Percentiles rank a stretch among this genome's conserved stretches.
These are phyloP conservation scores for Siniperca scherzeri DNA, from an alignment of 2,797 vertebrate genomes.

Conservation along the genomic window DNA sequence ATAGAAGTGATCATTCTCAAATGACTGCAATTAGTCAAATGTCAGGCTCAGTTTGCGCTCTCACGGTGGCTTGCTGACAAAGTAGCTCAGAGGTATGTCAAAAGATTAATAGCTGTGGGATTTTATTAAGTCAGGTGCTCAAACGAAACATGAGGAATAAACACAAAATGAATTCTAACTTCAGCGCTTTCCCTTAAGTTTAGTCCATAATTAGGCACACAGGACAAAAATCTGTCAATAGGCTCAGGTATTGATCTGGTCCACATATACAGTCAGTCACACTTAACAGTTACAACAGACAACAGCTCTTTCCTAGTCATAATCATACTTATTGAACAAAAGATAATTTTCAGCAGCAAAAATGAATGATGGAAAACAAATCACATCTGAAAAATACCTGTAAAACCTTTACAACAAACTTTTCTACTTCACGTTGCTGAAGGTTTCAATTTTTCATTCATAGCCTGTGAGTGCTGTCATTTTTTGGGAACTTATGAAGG, in stretches of 20 bases:
- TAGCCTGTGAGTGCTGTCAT: background rate
- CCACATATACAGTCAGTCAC: background rate
- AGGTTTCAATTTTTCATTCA: background rate
- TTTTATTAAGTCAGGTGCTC: constrained; percentile 79
- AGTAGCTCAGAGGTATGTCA: constrained; percentile 79
- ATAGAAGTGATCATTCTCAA: constrained; percentile 81
- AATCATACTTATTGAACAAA: background rate
- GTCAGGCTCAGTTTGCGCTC: constrained; percentile 79
- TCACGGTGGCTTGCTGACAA: constrained; percentile 77
- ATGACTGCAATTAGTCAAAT: constrained; percentile 87
- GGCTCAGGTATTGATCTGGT: constrained; percentile 4
- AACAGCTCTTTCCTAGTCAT: background rate
- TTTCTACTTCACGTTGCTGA: background rate
- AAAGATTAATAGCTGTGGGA: constrained; percentile 82
- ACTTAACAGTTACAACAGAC: constrained; percentile 6
- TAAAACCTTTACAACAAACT: background rate
- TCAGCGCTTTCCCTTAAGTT: constrained; percentile 52
- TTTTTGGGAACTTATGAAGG: background rate
- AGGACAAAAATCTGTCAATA: constrained; percentile 1
- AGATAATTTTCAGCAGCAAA: background rate
- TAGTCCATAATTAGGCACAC: constrained; percentile 49
- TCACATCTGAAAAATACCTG: background rate
- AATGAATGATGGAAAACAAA: background rate
- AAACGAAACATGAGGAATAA: constrained; percentile 68
- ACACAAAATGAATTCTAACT: constrained; percentile 74